These are phyloP conservation scores for Fopius arisanus DNA, from an alignment of 1,140 invertebrate genomes.

Conservation along the genomic window DNA sequence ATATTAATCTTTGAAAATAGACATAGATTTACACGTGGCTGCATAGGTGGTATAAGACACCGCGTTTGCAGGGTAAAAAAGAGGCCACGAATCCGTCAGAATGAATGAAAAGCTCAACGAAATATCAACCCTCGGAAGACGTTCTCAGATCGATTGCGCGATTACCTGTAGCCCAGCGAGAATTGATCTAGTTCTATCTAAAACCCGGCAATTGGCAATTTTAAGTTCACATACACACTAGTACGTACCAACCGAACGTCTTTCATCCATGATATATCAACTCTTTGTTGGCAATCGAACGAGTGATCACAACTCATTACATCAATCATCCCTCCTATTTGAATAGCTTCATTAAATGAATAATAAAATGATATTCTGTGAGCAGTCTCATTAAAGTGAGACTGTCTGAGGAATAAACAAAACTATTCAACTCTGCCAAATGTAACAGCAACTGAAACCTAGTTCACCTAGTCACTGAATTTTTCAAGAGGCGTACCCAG, in stretches of 20 bases:
- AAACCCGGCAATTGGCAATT: background rate
- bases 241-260: background rate
- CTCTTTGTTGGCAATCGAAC: background rate
- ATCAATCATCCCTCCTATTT: background rate
- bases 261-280: background rate
- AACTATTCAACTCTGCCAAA: no score
- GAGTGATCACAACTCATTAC: background rate
- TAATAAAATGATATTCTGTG: no score
- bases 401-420: no score
- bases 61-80: no score
- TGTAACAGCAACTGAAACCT: slow-evolving; percentile 39
- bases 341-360: background rate
- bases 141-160: background rate
- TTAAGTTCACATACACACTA: background rate
- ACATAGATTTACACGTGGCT: no score
- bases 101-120: no score
- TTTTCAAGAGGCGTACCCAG: slow-evolving; percentile 29
- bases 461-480: slow-evolving; percentile 4
- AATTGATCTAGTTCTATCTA: background rate
- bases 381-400: no score
- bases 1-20: no score
- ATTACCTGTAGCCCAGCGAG: background rate
- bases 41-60: no score
- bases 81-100: no score
- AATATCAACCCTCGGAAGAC: no score